Evolutionary conservation across 1,140 invertebrate genomes (phyloP).

Genomic region (Ylistrum balloti): DNA sequence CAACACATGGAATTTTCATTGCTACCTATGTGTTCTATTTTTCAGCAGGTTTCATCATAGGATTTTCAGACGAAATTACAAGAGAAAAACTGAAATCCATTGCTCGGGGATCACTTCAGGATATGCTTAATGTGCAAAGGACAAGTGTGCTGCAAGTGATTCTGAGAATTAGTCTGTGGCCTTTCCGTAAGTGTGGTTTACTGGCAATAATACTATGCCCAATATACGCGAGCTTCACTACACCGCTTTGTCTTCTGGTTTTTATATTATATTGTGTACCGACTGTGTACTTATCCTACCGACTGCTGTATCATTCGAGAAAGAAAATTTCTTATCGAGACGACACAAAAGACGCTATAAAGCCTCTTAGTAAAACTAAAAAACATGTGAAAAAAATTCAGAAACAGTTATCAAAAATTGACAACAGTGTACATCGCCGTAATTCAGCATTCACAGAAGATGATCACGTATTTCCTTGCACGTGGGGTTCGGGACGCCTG

Average conservation of each 20-base stretch:
- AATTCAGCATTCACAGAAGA: constrained; percentile 49
- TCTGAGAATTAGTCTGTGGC: constrained; percentile 70
- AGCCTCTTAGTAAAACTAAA: constrained; percentile 55
- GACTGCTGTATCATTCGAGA: constrained; percentile 76
- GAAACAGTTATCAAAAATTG: constrained; percentile 71
- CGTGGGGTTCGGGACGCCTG: constrained; percentile 63
- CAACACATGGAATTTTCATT: constrained; percentile 78
- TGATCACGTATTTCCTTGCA: constrained; percentile 64
- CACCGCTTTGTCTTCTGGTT: constrained; percentile 71
- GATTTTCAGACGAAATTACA: constrained; percentile 68
- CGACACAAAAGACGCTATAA: constrained; percentile 52
- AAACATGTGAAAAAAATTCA: constrained; percentile 65
- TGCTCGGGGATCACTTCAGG: constrained; percentile 70
- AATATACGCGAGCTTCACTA: constrained; percentile 69
- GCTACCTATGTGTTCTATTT: constrained; percentile 77
- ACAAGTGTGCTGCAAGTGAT: constrained; percentile 75
- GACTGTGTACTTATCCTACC: constrained; percentile 76
- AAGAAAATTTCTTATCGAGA: constrained; percentile 67
- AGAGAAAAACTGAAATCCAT: constrained; percentile 76
- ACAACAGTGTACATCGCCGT: constrained; percentile 69
- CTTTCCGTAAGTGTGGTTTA: constrained; percentile 75
- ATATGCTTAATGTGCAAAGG: constrained; percentile 77
- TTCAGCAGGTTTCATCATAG: constrained; percentile 72
- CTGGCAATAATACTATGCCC: constrained; percentile 74
- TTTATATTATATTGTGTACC: constrained; percentile 78